Base-by-base conservation (phyloP, 2,113 vertebrate species). In the Anarrhichthys ocellatus region DNA sequence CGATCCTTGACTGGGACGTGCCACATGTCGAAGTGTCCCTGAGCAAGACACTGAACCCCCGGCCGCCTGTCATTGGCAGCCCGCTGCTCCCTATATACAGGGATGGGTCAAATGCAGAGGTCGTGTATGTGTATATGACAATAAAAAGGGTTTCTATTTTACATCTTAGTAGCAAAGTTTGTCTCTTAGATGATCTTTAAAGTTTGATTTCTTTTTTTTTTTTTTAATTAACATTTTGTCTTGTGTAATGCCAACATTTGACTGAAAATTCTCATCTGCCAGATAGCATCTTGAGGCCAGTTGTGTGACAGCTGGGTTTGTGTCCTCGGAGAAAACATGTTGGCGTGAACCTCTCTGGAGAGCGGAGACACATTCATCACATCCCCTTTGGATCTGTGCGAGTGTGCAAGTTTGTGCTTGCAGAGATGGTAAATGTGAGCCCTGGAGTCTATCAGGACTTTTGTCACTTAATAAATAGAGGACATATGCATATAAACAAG, bases 291-390 rank as follows among this genome's bases (percentile, higher is more conserved):
- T 87, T 78, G 71, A 66, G 76, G 69, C 54, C 56, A 27, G 76
- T 76, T 65, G 9, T 87, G 61, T 65, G 85, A 84, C 88, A 91
- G 78, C 78, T 70, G 71, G 38, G 66, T 82, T 78, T 84, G 81
- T 76, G 76, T 90, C 83, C 71, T 59, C 34, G 50, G 80, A 81
- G 73, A 86, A 80, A 44, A 76, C 76, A 87, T 77, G 48, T 64
- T 20, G 0, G 5, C 78, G 75, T 62, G 59, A 82, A 77, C 80
- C 82, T 82, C 67, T 81, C 59, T 24, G 32, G 50, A 78, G 75
- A 90, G 64, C 7, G 0, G 0, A 32, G 36, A 69, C 73, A 64
- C 56, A 76, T 80, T 82, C 69, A 82, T 84, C 46, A 58, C 86
- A 78, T 69, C 48, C 67, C 56, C 34, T 83, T 34, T 76, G 76